Percentiles rank a stretch among this genome's conserved stretches.
Conservation (phyloP, 2,113 vertebrate genomes). For the Pachyramphus minor region DNA sequence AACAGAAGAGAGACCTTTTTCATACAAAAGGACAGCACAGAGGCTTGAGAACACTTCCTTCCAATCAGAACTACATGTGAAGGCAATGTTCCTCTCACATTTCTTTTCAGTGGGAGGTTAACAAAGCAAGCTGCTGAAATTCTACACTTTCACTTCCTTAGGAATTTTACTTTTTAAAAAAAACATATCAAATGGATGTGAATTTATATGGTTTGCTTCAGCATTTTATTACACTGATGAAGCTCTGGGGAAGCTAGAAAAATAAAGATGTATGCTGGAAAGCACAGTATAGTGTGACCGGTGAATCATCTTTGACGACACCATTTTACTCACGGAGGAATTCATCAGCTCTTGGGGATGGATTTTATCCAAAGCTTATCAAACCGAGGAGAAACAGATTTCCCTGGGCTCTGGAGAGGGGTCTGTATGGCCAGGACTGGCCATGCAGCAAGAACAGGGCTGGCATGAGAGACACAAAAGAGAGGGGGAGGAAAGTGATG, state of each 20-base stretch:
- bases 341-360: not conserved
- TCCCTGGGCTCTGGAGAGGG: not conserved
- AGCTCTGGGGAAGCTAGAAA: not conserved
- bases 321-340: not conserved
- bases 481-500: not conserved
- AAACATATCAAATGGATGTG: not conserved
- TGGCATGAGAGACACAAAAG: not conserved
- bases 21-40: not conserved
- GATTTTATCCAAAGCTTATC: not conserved
- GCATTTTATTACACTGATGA: not conserved
- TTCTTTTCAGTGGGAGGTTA: not conserved
- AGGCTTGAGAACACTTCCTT: conserved; percentile 14
- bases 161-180: not conserved
- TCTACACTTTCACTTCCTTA: not conserved
- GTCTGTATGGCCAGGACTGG: not conserved
- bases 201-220: not conserved
- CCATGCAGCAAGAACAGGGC: not conserved
- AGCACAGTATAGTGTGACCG: not conserved
- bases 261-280: not conserved
- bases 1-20: not conserved
- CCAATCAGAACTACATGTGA: not conserved
- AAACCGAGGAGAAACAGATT: not conserved
- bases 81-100: not conserved
- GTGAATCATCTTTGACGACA: not conserved
- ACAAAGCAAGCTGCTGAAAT: not conserved